Base-by-base conservation (phyloP, 2,797 vertebrate genomes). In the Gymnoscopelus microlampas region DNA sequence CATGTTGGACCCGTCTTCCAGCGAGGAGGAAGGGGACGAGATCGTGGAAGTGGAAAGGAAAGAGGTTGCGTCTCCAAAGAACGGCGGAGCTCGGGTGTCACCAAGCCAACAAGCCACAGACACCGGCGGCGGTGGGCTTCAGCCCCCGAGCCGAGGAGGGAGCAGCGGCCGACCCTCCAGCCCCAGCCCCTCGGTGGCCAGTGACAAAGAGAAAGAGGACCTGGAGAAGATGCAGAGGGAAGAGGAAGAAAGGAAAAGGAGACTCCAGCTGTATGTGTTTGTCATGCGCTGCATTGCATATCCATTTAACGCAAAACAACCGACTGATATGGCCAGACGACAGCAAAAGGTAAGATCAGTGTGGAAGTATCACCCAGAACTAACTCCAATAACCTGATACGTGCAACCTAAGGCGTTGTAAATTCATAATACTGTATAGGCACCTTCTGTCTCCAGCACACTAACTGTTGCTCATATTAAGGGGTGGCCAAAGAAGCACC, bases 241-340 rank as follows among this genome's bases (percentile, higher is more conserved):
- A 74, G 97, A 99, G 70, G 97, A 98, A 72, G 97, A 98, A 86
- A 94, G 96, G 86, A 98, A 98, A 80, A 98, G 95, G 92, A 94
- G 95, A 85, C 96, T 99, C 81, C 97, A 99, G 94, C 94, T 99
- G 44, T 99, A 99, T 51, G 97, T 98, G 85, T 99, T 99, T 91
- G 96, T 99, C 79, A 97, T 98, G 97, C 95, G 97, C 83, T 99
- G 97, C 91, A 98, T 99, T 82, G 97, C 97, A 47, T 97, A 99
- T 85, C 97, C 97, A 29, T 98, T 99, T 86, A 99, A 99, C 71
- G 97, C 97, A 73, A 98, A 98, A 90, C 97, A 99, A 78, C 97
- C 97, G 66, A 99, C 97, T 19, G 97, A 99, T 81, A 99, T 98
- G 97, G 96, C 97, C 88, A 92, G 97, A 81, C 93, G 97, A 88